Percentiles rank a stretch among this genome's conserved stretches.
These are phyloP conservation scores for Melanotaenia nigrans DNA, from an alignment of 2,797 vertebrate genomes.

Conservation along the genomic window DNA sequence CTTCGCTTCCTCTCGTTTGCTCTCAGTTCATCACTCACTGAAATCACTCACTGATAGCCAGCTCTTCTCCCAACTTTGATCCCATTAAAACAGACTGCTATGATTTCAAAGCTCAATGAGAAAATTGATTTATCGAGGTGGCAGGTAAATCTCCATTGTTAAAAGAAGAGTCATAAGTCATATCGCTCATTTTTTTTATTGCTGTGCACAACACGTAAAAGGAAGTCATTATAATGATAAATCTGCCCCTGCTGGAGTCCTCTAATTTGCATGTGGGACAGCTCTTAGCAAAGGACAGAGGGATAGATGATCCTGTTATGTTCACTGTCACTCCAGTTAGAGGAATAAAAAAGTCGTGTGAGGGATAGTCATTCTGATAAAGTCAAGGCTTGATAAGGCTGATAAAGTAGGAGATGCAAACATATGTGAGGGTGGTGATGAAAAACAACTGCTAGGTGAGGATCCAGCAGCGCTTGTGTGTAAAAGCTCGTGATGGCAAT, in stretches of 20 bases:
- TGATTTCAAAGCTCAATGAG: slow-evolving; percentile 15
- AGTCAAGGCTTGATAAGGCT: slow-evolving; percentile 12
- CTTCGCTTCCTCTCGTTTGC: not conserved
- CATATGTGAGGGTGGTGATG: slow-evolving; percentile 20
- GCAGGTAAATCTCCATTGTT: not conserved
- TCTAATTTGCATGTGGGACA: slow-evolving; percentile 23
- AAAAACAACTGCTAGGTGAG: slow-evolving; percentile 39
- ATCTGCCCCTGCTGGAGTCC: slow-evolving; percentile 9
- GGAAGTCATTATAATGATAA: slow-evolving; percentile 37
- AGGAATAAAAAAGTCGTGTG: slow-evolving; percentile 10
- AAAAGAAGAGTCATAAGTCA: slow-evolving; percentile 7
- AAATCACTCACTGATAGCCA: slow-evolving; percentile 25
- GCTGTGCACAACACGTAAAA: slow-evolving; percentile 21
- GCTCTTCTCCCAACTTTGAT: slow-evolving; percentile 17
- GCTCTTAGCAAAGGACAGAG: slow-evolving; percentile 42
- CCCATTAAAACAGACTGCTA: slow-evolving; percentile 26
- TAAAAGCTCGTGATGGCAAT: slow-evolving; percentile 20
- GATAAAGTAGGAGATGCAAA: slow-evolving; percentile 22
- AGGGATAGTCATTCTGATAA: slow-evolving; percentile 14
- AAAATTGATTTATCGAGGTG: slow-evolving; percentile 20
- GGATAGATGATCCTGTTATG: slow-evolving; percentile 31
- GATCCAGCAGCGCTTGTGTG: slow-evolving; percentile 28
- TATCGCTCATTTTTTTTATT: slow-evolving; percentile 22
- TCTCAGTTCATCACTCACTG: not conserved
- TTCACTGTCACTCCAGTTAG: slow-evolving; percentile 1